phyloP scores from a whole-genome alignment of 35 echinoderm and acorn worm genomes.

The Strongylocentrotus purpuratus region DNA sequence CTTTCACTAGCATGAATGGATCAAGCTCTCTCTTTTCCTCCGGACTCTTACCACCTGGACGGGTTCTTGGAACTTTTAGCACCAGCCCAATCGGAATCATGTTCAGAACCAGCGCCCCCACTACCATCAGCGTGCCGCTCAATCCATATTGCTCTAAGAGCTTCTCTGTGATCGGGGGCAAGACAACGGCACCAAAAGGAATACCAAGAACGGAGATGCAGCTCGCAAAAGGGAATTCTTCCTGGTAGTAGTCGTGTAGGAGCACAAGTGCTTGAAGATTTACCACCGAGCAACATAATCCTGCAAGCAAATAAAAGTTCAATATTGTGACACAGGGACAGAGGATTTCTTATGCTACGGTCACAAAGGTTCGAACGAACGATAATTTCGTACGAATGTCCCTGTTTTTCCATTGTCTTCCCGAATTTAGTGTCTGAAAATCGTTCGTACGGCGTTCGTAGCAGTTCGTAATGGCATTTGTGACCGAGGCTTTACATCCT shows the following conservation, averaged over 20 bases:
- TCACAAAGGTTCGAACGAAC: no score
- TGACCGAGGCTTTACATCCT: no score
- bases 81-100: constrained; percentile 9
- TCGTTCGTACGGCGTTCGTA: no score
- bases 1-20: not conserved
- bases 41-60: not conserved
- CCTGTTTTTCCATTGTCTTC: no score
- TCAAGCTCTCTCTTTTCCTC: not conserved
- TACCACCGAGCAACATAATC: not conserved
- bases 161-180: not conserved
- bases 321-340: not conserved
- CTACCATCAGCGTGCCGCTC: not conserved
- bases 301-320: constrained; percentile 16
- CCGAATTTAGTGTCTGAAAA: no score
- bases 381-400: no score
- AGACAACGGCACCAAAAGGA: constrained; percentile 5
- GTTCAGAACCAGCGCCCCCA: constrained; percentile 23
- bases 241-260: constrained; percentile 21
- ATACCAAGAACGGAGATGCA: constrained; percentile 22
- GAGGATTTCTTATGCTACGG: no score
- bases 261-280: constrained; percentile 29
- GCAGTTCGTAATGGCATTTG: no score
- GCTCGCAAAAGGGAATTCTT: constrained; percentile 22
- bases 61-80: not conserved
- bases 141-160: constrained; percentile 12